Base-by-base conservation (phyloP, 2,888 invertebrate species). In the Phortica magna region DNA sequence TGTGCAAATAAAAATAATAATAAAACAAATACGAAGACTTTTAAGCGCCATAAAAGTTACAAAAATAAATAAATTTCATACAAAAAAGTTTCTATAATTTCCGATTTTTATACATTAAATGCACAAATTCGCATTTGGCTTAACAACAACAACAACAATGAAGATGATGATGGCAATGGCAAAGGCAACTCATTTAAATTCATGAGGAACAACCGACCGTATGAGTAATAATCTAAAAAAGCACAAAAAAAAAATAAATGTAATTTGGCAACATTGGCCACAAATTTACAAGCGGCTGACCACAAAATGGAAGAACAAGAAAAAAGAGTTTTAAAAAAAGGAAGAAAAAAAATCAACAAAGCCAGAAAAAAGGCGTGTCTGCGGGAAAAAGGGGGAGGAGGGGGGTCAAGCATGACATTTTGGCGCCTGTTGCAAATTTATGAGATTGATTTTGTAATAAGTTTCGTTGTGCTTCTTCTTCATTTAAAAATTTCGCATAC, bases 361-460 rank as follows among this genome's bases (percentile, higher is more conserved):
- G 80, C 83, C 85, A 77, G 53, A 59, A 19, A 17, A 61, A 22
- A 61, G 48, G 10, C 48, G 48, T 48, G 48, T 12, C 10, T 14
- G 48, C 7, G 48, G 10, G 48, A 3, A 9, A 48, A 48, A 48
- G 43, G 43, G 43, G 10, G 43, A 43, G 6, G 43, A 9, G 10
- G 48, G 14, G 14, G n/a, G 53, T 71, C 55, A 71, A 71, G 72
- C 78, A 83, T 71, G 89, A 79, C 85, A 79, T 53, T 64, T 73
- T 77, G 85, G 86, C 85, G 85, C 89, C 85, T 80, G 79, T 82
- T 57, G 77, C 76, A 82, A 80, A 85, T 89, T 89, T 89, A 89
- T 88, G 87, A 79, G 83, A 84, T 77, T 79, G 83, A 86, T 81
- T 84, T 80, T 76, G 80, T 9, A 31, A 64, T 31, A 31, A 31